phyloP scores from a whole-genome alignment of 2,113 vertebrate species.

The Salvelinus fontinalis region DNA sequence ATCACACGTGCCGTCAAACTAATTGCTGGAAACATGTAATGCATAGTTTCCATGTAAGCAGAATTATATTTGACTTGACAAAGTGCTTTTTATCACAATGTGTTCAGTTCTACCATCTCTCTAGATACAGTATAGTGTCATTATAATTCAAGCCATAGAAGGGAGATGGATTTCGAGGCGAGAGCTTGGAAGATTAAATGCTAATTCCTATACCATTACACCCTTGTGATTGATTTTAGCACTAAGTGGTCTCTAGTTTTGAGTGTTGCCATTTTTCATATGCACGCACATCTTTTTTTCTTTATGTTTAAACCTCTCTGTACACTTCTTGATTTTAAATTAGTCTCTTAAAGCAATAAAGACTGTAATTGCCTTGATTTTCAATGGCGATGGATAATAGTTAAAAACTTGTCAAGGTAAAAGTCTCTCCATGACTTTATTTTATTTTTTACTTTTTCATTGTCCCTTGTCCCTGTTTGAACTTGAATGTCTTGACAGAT shows the following conservation, averaged over 20 bases:
- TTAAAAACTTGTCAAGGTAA: neutral
- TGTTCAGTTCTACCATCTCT: conserved; percentile 13
- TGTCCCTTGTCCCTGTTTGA: neutral
- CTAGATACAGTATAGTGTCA: conserved; percentile 1
- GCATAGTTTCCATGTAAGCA: neutral
- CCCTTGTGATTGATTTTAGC: neutral
- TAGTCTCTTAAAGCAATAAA: neutral
- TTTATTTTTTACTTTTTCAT: neutral
- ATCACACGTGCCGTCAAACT: neutral
- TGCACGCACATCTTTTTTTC: neutral
- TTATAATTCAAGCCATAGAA: conserved; percentile 11
- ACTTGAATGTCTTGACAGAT: neutral
- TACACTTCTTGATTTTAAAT: neutral
- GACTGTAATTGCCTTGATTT: neutral
- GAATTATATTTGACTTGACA: neutral
- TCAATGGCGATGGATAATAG: neutral
- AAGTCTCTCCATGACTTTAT: neutral
- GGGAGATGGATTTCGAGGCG: conserved; percentile 20
- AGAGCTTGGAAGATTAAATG: conserved; percentile 22
- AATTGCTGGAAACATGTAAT: neutral
- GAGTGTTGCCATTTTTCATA: neutral
- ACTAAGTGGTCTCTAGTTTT: neutral
- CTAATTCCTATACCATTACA: neutral
- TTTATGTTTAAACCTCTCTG: neutral
- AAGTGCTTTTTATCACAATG: neutral